Base-by-base conservation (phyloP, 2,888 invertebrate genomes). In the Drosophila barbarae region DNA sequence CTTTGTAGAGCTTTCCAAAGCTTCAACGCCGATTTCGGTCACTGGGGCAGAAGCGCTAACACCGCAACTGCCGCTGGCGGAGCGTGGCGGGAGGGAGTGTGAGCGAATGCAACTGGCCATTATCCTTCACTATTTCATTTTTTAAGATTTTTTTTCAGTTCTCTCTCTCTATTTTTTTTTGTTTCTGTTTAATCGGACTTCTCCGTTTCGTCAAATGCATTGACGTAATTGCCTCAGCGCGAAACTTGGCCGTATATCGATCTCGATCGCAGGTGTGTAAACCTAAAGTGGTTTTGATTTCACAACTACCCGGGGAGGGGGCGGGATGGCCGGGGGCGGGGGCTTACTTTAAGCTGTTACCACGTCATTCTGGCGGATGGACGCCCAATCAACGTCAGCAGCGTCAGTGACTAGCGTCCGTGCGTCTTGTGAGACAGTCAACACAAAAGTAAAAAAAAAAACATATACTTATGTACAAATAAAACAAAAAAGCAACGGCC, bases 241-340 rank as follows among this genome's bases (percentile, higher is more conserved):
- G 32, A 55, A 66, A 53, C 44, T 58, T 23, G 50, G 46, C 44
- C 50, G 50, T 58, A 60, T 49, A 72, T 30, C 64, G 64, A 60
- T 64, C 71, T 71, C 63, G 69, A 67, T 76, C 51, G 82, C 82
- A 79, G 82, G 83, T 77, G 80, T 79, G 73, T 70, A 65, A 68
- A 73, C 65, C 72, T 63, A 75, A 82, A 79, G 78, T 79, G 80
- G 80, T 79, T 79, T 82, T 69, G 60, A 79, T 79, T 79, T 79
- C 83, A 77, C 72, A 71, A 73, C 58, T 66, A 66, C 44, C 38
- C 30, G 15, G 44, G 38, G 23, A 9, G 23, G 9, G 1, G 38
- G 42, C 32, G 41, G 26, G 32, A 18, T 18, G 18, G 18, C 18
- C 18, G 18, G 18, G 18, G 18, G 18, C 18, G 50, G n/a, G 34